These are phyloP conservation scores for Etheostoma nigrum DNA, from an alignment of 2,797 vertebrate species.

Conservation along the genomic window DNA sequence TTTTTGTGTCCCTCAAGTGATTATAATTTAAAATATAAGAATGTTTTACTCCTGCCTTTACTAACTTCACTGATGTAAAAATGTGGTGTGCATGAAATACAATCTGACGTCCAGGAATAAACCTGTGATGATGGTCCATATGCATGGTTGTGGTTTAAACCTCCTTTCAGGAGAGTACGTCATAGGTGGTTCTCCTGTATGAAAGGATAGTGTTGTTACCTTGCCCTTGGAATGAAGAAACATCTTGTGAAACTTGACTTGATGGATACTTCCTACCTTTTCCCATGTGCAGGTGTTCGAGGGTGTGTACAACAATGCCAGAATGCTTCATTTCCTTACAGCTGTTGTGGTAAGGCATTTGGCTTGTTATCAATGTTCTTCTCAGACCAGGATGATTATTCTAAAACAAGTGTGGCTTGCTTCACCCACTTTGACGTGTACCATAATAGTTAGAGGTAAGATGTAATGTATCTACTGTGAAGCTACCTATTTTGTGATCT, in stretches of 20 bases:
- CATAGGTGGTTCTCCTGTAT: not conserved
- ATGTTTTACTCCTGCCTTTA: not conserved
- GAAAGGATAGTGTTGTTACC: not conserved
- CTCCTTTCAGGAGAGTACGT: not conserved
- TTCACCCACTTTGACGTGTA: not conserved
- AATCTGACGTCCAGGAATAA: not conserved
- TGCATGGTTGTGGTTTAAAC: not conserved
- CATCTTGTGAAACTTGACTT: not conserved
- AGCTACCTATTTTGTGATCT: not conserved
- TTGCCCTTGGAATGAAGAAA: not conserved
- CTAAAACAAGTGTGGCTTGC: not conserved
- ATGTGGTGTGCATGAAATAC: not conserved
- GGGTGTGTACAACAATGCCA: conserved; percentile 94
- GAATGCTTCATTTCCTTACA: conserved; percentile 96
- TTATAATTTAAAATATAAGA: not conserved
- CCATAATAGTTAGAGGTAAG: not conserved
- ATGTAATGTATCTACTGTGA: not conserved
- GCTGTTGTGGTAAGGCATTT: conserved; percentile 92
- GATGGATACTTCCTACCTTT: conserved; percentile 24
- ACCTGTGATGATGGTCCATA: not conserved
- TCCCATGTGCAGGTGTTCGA: conserved; percentile 88
- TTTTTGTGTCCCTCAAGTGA: not conserved
- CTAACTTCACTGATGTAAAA: not conserved
- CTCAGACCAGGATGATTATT: conserved; percentile 1
- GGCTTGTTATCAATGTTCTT: not conserved